phyloP scores from a whole-genome alignment of 2,113 vertebrate genomes.

The Prochilodus magdalenae region DNA sequence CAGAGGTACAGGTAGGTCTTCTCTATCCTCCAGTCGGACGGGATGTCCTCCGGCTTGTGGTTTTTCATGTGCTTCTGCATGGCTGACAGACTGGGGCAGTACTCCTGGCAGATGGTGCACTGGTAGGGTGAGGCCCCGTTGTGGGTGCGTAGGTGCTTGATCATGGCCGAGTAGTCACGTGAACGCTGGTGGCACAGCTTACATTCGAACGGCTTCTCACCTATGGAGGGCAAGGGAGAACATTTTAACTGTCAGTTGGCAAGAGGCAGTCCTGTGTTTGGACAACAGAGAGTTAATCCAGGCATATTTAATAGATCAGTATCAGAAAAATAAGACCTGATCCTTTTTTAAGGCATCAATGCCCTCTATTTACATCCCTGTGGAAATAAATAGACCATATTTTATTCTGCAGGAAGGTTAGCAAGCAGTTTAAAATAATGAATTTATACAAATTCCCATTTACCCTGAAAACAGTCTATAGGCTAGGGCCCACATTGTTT shows the following conservation, averaged over 20 bases:
- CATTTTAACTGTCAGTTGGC: not conserved
- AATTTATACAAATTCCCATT: too few species aligned
- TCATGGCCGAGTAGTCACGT: conserved; percentile 99
- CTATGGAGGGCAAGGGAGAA: conserved; percentile 66
- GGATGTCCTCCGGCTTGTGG: conserved; percentile 97
- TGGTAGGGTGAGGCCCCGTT: conserved; percentile 99
- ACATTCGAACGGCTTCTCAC: conserved; percentile 99
- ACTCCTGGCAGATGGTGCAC: conserved; percentile 98
- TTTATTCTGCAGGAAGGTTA: too few species aligned
- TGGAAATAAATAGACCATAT: not conserved
- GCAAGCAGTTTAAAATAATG: too few species aligned
- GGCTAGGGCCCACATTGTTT: too few species aligned
- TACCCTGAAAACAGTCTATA: too few species aligned
- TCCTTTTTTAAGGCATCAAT: not conserved
- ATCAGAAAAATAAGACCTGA: not conserved
- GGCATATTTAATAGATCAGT: not conserved
- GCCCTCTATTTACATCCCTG: not conserved
- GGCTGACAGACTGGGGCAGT: conserved; percentile 98
- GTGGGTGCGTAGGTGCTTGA: conserved; percentile 98
- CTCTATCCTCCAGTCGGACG: conserved; percentile 99
- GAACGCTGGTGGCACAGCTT: conserved; percentile 99
- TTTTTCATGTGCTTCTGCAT: conserved; percentile 99
- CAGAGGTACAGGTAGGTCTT: conserved; percentile 99
- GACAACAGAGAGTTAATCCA: not conserved
- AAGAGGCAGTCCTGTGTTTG: too few species aligned